A percentile compares a stretch with the other conserved stretches of the same genome.
Evolutionary conservation across 2,888 invertebrate genomes (phyloP).

Genomic region (Melitaea athalia): DNA sequence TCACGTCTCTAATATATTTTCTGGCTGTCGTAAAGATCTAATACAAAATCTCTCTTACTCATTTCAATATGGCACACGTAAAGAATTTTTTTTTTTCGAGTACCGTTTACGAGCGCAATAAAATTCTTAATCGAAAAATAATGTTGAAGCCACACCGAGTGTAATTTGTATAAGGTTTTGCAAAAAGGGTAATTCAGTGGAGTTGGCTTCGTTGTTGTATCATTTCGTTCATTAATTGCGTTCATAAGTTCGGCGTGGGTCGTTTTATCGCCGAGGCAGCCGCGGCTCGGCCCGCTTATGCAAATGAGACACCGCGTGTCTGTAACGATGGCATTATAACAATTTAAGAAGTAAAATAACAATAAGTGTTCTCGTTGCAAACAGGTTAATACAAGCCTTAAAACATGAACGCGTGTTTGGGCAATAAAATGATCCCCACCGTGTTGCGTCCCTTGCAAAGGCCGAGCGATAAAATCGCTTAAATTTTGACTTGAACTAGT

Average conservation of each 20-base stretch:
- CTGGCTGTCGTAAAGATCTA: conserved; percentile 66
- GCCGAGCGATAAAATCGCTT: too few species aligned
- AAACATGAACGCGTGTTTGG: conserved; percentile 23
- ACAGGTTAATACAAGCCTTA: conserved; percentile 39
- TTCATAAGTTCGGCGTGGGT: conserved; percentile 68
- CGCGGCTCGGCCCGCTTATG: conserved; percentile 66
- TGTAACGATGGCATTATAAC: conserved; percentile 74
- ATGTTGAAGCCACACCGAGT: conserved; percentile 50
- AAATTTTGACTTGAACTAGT: too few species aligned
- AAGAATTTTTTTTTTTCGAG: conserved; percentile 54
- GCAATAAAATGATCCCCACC: conserved; percentile 14
- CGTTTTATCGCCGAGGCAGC: conserved; percentile 70
- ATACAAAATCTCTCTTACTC: conserved; percentile 69
- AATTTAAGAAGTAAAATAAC: conserved; percentile 80
- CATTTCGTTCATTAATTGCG: conserved; percentile 77
- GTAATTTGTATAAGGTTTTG: conserved; percentile 40
- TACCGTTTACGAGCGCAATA: conserved; percentile 54
- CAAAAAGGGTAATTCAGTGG: conserved; percentile 59
- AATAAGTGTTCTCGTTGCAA: conserved; percentile 62
- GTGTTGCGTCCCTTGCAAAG: too few species aligned
- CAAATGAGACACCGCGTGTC: conserved; percentile 76
- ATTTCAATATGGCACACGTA: conserved; percentile 63
- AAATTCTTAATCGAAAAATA: conserved; percentile 68
- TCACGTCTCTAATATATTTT: conserved; percentile 72
- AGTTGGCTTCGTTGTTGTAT: conserved; percentile 59